Percentiles rank a stretch among this genome's conserved stretches.
phyloP scores from a whole-genome alignment of 2,888 invertebrate species.

The Caenorhabditis zanzibari region DNA sequence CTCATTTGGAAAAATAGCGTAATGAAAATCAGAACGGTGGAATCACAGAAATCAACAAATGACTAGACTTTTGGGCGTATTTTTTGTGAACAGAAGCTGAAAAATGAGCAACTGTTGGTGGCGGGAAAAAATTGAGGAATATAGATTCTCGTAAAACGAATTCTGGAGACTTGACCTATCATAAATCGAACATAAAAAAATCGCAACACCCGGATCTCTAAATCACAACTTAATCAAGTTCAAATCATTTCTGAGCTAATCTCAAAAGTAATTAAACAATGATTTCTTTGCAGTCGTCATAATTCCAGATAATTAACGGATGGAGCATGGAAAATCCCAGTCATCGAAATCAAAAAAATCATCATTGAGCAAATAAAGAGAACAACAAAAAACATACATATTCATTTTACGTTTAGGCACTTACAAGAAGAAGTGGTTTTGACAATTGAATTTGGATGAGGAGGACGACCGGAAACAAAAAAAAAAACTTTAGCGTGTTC shows the following conservation, averaged over 20 bases:
- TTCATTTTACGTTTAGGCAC: slow-evolving; percentile 41
- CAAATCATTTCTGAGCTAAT: neutral
- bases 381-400: slow-evolving; percentile 9
- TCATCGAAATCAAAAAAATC: slow-evolving; percentile 10
- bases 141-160: neutral
- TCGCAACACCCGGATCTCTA: neutral
- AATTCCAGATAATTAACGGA: slow-evolving; percentile 14
- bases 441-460: slow-evolving; percentile 41
- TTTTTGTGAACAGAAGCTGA: neutral
- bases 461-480: neutral
- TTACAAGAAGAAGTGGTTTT: slow-evolving; percentile 40
- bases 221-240: neutral
- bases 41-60: slow-evolving; percentile 4
- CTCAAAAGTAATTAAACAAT: neutral
- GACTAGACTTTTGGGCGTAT: neutral
- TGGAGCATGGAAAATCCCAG: neutral
- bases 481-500: slow-evolving; percentile 11
- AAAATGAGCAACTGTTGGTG: neutral
- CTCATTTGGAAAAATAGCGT: slow-evolving; percentile 20
- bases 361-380: slow-evolving; percentile 5
- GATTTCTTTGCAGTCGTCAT: slow-evolving; percentile 11
- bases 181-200: too few relatives aligned
- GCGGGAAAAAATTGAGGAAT: neutral
- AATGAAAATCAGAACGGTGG: slow-evolving; percentile 2
- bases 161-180: neutral